Evolutionary conservation across 2,888 invertebrate species (phyloP), one percentile per base, ranked within the genome.

Genomic region (Yponomeuta evonymella): DNA sequence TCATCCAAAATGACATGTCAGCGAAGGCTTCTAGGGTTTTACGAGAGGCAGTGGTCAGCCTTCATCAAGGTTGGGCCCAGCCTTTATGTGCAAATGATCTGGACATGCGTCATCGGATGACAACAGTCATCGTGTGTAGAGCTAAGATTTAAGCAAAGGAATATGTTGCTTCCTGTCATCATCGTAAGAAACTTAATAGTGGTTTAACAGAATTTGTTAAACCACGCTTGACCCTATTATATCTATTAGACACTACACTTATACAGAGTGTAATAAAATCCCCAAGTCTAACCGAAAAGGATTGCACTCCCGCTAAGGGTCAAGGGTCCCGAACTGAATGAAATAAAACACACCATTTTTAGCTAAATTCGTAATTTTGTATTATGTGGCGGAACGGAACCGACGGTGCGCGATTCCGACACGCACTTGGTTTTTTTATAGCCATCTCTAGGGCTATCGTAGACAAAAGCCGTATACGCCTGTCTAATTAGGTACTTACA

Each of bases 31-130:
- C 48, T 36, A 48, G 63, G 70, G 70, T 63, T 12, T 12, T 5
- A 2, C 9, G 65, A 30, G 12, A 29, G 65, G 15, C 15, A 4
- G 51, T 58, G 51, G 51, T 58, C 33, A 65, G 65, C 12, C 33
- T n/a, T 65, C 65, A 65, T 11, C 30, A 29, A 65, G 65, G 65
- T 72, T 70, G 66, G 63, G 73, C 75, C 75, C 73, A 74, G 73
- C 70, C 73, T 75, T 72, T 76, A 76, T 77, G 79, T 77, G 79
- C 74, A 76, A 76, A 78, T 76, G 73, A 36, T 62, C 64, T 10
- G n/a, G 30, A 29, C 8, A 23, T 64, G 65, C 23, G 30, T 29
- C 29, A 65, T 65, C 12, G 12, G 29, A 33, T 65, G 33, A 65
- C 12, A 29, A 30, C 12, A 29, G 65, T 65, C 65, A 29, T 65